These are phyloP conservation scores for Babyrousa celebensis DNA, from an alignment of 2,797 vertebrate genomes.

Conservation along the genomic window DNA sequence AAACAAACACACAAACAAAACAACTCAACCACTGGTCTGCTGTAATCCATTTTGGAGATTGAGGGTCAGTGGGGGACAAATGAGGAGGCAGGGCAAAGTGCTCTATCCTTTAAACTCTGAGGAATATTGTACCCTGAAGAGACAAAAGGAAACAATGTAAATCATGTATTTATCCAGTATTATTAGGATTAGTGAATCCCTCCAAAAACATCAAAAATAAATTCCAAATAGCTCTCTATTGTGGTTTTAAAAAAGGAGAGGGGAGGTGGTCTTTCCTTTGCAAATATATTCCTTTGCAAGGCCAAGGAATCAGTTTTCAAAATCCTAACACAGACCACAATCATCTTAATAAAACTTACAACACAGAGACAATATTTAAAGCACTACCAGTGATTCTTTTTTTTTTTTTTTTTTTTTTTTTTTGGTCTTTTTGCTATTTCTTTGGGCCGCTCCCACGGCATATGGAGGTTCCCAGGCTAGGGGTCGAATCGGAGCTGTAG, in stretches of 20 bases:
- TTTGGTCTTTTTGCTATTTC: too few relatives aligned
- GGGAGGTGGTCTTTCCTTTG: neutral
- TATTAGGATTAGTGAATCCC: slow-evolving; percentile 12
- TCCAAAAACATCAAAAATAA: slow-evolving; percentile 48
- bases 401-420: too few relatives aligned
- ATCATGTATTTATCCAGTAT: slow-evolving; percentile 24
- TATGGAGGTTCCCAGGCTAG: too few relatives aligned
- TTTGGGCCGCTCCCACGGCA: too few relatives aligned
- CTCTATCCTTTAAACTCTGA: slow-evolving; percentile 18
- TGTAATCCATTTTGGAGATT: neutral
- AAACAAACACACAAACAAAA: slow-evolving; percentile 32
- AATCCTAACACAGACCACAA: slow-evolving; percentile 44
- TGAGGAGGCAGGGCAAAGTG: neutral
- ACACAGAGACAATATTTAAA: neutral
- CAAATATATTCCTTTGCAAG: neutral
- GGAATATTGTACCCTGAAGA: neutral
- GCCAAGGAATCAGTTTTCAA: slow-evolving; percentile 49
- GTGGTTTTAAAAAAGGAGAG: neutral
- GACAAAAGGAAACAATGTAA: neutral
- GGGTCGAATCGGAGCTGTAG: too few relatives aligned
- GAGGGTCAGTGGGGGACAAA: neutral
- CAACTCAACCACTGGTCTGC: neutral
- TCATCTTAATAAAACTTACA: slow-evolving; percentile 49
- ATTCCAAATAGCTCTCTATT: slow-evolving; percentile 2
- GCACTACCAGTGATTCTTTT: slow-evolving; percentile 59